Conservation (phyloP, 2,113 vertebrate genomes). For the Alligator mississippiensis region DNA sequence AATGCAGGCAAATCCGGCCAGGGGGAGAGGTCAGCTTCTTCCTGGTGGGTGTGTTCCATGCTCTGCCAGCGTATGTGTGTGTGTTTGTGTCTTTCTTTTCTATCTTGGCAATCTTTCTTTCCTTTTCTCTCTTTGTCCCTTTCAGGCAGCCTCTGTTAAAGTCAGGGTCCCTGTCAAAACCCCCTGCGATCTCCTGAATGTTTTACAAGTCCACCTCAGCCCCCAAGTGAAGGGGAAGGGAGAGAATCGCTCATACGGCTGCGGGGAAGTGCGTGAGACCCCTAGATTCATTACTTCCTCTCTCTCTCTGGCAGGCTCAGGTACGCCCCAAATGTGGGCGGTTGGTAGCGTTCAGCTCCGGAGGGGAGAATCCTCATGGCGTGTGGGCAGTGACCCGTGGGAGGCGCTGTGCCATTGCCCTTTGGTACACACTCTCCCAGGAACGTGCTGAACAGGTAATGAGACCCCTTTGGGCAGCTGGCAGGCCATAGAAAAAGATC, state of each 20-base stretch:
- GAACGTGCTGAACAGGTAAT: constrained; percentile 92
- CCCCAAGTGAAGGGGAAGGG: background rate
- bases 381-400: constrained; percentile 90
- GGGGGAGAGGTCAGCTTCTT: constrained; percentile 31
- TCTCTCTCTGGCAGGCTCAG: constrained; percentile 79
- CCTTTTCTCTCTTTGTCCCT: background rate
- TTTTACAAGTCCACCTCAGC: background rate
- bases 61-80: background rate
- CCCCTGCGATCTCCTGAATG: background rate
- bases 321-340: constrained; percentile 92
- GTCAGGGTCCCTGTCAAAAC: background rate
- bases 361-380: constrained; percentile 92
- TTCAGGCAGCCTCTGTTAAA: background rate
- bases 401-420: constrained; percentile 88
- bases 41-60: background rate
- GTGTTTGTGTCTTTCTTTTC: background rate
- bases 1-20: constrained; percentile 72
- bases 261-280: background rate
- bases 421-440: constrained; percentile 93
- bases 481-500: background rate
- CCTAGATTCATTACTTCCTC: background rate
- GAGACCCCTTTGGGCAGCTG: background rate
- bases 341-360: constrained; percentile 92
- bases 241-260: background rate
- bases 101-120: background rate